A percentile compares a stretch with the other conserved stretches of the same genome.
phyloP scores from a whole-genome alignment of 2,797 vertebrate genomes.

The Rhinatrema bivittatum region DNA sequence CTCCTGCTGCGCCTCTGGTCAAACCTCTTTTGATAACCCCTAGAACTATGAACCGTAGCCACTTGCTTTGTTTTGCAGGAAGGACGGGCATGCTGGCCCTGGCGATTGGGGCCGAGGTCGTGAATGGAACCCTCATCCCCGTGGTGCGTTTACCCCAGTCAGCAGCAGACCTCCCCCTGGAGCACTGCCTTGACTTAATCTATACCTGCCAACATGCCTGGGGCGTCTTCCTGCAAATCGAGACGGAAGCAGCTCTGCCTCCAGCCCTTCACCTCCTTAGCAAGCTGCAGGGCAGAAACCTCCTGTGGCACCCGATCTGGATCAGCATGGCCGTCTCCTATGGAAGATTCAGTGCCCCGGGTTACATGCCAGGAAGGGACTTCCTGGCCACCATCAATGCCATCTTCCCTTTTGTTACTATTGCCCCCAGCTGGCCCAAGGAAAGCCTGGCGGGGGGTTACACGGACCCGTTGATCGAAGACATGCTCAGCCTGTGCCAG shows the following conservation, averaged over 20 bases:
- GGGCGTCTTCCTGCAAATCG: slow-evolving; percentile 54
- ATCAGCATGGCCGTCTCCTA: slow-evolving; percentile 51
- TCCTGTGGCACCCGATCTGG: slow-evolving; percentile 59
- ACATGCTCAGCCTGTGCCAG: slow-evolving; percentile 47
- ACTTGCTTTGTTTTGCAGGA: slow-evolving; percentile 33
- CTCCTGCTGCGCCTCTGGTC: neutral
- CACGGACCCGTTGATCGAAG: slow-evolving; percentile 31
- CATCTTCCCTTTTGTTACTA: slow-evolving; percentile 60
- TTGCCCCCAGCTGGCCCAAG: slow-evolving; percentile 56
- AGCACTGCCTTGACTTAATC: slow-evolving; percentile 45
- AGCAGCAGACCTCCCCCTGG: slow-evolving; percentile 21
- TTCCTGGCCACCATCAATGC: slow-evolving; percentile 48
- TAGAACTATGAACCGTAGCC: neutral
- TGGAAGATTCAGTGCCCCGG: slow-evolving; percentile 28
- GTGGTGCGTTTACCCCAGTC: slow-evolving; percentile 23
- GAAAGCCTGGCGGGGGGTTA: slow-evolving; percentile 46
- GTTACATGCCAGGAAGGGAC: slow-evolving; percentile 39
- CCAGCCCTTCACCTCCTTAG: slow-evolving; percentile 47
- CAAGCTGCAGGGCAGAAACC: slow-evolving; percentile 24
- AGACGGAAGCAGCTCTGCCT: slow-evolving; percentile 42
- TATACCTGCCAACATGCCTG: slow-evolving; percentile 22
- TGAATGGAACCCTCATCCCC: slow-evolving; percentile 13
- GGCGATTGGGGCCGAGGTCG: slow-evolving; percentile 20
- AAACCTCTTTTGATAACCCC: too few species aligned
- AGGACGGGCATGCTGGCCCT: slow-evolving; percentile 60